Base-by-base conservation (phyloP, 2,888 invertebrate species). In the Caenorhabditis auriculariae region DNA sequence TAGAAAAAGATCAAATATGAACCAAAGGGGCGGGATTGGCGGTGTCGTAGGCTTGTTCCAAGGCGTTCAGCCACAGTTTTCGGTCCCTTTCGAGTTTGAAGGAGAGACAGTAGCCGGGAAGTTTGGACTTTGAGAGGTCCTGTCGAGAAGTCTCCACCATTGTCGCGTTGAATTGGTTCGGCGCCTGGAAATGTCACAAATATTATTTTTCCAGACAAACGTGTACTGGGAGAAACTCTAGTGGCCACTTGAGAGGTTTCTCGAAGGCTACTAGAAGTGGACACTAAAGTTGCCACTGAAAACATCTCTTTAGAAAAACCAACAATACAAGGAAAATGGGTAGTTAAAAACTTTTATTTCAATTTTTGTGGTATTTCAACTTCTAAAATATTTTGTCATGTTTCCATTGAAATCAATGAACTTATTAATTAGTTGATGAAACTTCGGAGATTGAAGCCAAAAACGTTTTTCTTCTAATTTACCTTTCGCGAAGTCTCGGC, bases 401-500 rank as follows among this genome's bases (percentile, higher is more conserved):
- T n/a, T n/a, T n/a, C n/a, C n/a, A n/a, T 57, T 47, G 17, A 15
- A 2, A 26, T 19, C 28, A 21, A 57, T n/a, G 39, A 57, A 52
- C 3, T 51, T 57, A n/a, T 38, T 7, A 46, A 26, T 45, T 19
- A 27, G 38, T 1, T 51, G 19, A 41, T 45, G 46, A 2, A 52
- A 48, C 27, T 51, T 46, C 52, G 47, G 48, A 48, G 49, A 54
- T n/a, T 2, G 5, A 26, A 28, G 2, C 7, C 17, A 24, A 17
- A 19, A 12, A 26, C 17, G 24, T 9, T 15, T 19, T 27, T 27
- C 32, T 26, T 15, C 39, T 9, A 21, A 26, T 28, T 21, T 7
- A 58, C 58, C 47, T 77, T 78, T 54, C 78, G 45, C 3, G 66
- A 53, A 0, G 58, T 27, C 17, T 74, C 73, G 6, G 62, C 44